Conservation (phyloP, 92 coral and sea anemone species). For the Umimayanthus kanabou region DNA sequence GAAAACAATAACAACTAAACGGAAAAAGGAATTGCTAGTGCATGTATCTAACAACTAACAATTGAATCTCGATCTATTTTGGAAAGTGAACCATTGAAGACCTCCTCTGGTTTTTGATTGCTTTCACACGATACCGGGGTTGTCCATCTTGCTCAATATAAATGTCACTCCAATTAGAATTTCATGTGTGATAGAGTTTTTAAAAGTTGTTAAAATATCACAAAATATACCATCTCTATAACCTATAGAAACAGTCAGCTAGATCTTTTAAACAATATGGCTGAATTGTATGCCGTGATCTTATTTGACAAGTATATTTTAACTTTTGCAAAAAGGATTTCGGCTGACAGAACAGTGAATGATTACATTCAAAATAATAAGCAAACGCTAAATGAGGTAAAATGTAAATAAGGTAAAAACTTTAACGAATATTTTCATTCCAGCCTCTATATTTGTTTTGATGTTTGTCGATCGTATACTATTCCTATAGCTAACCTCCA, state of each 20-base stretch:
- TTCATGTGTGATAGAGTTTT: conserved; percentile 8
- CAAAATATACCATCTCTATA: background rate
- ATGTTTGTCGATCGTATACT: too few relatives aligned
- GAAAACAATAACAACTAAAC: background rate
- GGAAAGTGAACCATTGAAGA: background rate
- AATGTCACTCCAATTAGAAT: background rate
- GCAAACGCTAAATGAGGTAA: background rate
- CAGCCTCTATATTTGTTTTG: background rate
- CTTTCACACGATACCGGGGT: background rate
- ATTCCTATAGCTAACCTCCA: too few relatives aligned
- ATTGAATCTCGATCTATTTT: background rate
- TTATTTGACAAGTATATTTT: background rate
- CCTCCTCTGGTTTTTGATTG: background rate
- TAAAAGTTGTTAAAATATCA: background rate
- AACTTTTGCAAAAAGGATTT: background rate
- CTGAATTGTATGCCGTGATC: background rate
- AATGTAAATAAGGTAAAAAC: background rate
- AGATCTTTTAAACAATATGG: background rate
- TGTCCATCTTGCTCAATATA: background rate
- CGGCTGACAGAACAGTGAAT: background rate
- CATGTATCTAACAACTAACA: too few relatives aligned
- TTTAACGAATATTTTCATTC: background rate
- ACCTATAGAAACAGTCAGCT: too few relatives aligned
- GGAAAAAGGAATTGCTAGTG: background rate
- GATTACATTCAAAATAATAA: background rate